Evolutionary conservation across 2,797 vertebrate genomes (phyloP).

Genomic region (Hozukius guyotensis): DNA sequence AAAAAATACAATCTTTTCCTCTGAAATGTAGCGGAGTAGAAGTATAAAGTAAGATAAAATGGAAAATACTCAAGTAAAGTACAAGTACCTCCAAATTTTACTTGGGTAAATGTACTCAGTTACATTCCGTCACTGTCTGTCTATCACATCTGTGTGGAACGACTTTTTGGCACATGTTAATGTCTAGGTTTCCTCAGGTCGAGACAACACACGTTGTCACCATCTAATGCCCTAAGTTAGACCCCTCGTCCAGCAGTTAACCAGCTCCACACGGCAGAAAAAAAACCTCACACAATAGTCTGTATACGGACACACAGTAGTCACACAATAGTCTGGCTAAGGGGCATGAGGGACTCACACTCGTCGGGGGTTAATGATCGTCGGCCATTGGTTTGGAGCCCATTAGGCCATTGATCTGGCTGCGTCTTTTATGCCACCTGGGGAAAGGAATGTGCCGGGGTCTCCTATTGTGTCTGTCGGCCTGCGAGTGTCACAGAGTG

Average conservation of each 20-base stretch:
- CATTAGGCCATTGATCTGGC: conserved; percentile 72
- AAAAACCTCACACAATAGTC: conserved; percentile 25
- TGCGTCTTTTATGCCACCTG: conserved; percentile 73
- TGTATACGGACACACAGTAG: conserved; percentile 33
- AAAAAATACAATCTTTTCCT: neutral
- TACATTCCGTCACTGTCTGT: neutral
- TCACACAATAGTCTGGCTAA: conserved; percentile 62
- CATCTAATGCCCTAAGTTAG: conserved; percentile 22
- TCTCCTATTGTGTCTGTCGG: conserved; percentile 66
- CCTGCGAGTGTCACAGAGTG: conserved; percentile 57
- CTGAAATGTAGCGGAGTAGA: neutral
- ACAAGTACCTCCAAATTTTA: neutral
- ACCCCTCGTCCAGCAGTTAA: conserved; percentile 54
- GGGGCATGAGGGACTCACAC: conserved; percentile 43
- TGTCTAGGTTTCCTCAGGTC: conserved; percentile 5
- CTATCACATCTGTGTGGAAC: neutral
- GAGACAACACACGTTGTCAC: conserved; percentile 12
- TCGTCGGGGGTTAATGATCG: conserved; percentile 70
- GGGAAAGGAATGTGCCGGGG: conserved; percentile 67
- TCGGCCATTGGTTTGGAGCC: conserved; percentile 53
- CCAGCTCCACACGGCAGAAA: conserved; percentile 48
- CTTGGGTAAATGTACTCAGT: neutral
- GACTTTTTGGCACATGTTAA: neutral
- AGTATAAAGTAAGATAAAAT: neutral
- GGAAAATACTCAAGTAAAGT: neutral